Percentiles rank a stretch among this genome's conserved stretches.
These are phyloP conservation scores for Tethya wilhelma DNA, from an alignment of 37 sponge, comb jelly and placozoan genomes.

Conservation along the genomic window DNA sequence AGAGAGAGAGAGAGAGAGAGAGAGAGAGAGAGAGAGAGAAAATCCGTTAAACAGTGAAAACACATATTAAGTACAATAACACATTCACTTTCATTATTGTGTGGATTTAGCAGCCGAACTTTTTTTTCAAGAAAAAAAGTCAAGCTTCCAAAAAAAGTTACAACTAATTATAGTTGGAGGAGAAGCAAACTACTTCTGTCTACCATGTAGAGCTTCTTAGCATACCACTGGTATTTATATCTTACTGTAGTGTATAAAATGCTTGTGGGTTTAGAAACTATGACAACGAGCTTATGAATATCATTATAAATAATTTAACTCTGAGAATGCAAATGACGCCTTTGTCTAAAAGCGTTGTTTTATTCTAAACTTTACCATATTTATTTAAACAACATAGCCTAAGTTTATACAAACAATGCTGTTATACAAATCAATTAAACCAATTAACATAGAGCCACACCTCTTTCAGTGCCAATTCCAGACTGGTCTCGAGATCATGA, in stretches of 20 bases:
- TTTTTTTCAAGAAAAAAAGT: too few species aligned
- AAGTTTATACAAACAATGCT: not conserved
- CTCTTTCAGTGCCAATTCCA: slow-evolving; percentile 59
- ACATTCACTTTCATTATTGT: too few species aligned
- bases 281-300: not conserved
- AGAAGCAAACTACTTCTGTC: too few species aligned
- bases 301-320: not conserved
- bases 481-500: slow-evolving; percentile 14
- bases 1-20: not conserved
- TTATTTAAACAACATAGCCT: not conserved
- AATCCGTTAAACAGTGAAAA: not conserved
- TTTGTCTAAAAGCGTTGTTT: not conserved
- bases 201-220: too few species aligned
- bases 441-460: not conserved
- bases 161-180: too few species aligned
- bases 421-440: not conserved
- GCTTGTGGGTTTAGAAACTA: too few species aligned
- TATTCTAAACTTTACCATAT: not conserved
- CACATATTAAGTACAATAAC: too few species aligned
- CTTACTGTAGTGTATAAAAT: too few species aligned
- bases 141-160: too few species aligned
- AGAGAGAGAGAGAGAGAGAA: not conserved
- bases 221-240: too few species aligned
- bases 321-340: not conserved
- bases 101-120: too few species aligned